Percentiles rank a stretch among this genome's conserved stretches.
Evolutionary conservation across 1,140 invertebrate genomes (phyloP).

Genomic region (Leptinotarsa undecemlineata): DNA sequence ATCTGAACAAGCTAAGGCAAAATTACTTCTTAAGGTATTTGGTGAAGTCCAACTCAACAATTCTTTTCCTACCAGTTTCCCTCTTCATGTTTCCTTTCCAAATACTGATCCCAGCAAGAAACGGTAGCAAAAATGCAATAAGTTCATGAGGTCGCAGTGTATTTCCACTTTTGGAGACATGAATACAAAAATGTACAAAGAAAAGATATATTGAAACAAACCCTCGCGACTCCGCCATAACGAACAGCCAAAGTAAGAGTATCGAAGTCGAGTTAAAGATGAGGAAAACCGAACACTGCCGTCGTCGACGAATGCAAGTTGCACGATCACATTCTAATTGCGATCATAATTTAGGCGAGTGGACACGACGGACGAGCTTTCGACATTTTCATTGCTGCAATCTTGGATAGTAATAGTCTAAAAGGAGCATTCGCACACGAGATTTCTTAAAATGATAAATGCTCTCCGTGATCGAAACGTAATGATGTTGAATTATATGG

Average conservation of each 20-base stretch:
- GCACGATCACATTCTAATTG: not conserved
- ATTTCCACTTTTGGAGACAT: too few species aligned
- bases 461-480: conserved; percentile 5
- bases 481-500: not conserved
- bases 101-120: too few species aligned
- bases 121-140: too few species aligned
- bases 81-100: too few species aligned
- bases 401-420: not conserved
- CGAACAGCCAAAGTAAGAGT: not conserved
- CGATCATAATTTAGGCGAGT: not conserved
- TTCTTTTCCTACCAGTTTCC: too few species aligned
- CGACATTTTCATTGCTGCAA: conserved; percentile 3
- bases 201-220: too few species aligned
- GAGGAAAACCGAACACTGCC: not conserved
- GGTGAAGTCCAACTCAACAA: too few species aligned
- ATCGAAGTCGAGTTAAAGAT: not conserved
- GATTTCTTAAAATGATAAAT: conserved; percentile 8
- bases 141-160: too few species aligned
- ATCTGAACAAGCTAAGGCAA: too few species aligned
- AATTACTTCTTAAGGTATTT: too few species aligned
- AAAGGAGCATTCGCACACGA: conserved; percentile 7
- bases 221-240: too few species aligned
- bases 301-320: not conserved
- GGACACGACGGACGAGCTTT: conserved; percentile 4
- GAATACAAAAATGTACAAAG: too few species aligned